A percentile compares a stretch with the other conserved stretches of the same genome.
These are phyloP conservation scores for Eulemur mongoz DNA, from an alignment of 2,797 vertebrate genomes.

Conservation along the genomic window DNA sequence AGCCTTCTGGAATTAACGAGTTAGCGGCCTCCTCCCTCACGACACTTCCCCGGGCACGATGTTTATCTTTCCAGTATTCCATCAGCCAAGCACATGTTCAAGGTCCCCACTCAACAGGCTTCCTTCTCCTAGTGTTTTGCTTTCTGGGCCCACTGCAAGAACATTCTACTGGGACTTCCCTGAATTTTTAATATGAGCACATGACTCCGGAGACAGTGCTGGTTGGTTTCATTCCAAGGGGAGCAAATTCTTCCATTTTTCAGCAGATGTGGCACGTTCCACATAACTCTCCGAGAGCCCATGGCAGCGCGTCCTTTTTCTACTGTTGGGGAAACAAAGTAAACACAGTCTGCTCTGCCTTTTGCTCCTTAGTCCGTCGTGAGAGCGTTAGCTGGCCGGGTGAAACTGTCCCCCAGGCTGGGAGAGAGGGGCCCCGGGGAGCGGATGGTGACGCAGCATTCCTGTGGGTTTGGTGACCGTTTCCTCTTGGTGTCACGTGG, in stretches of 20 bases:
- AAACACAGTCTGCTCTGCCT: neutral
- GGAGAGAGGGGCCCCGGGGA: neutral
- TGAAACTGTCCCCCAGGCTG: neutral
- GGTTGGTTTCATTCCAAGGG: neutral
- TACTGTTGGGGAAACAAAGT: neutral
- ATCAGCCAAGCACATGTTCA: rapidly evolving
- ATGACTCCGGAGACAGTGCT: neutral
- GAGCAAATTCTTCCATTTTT: neutral
- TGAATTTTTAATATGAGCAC: neutral
- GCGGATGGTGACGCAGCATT: neutral
- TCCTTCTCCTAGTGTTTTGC: neutral
- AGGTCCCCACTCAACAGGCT: rapidly evolving
- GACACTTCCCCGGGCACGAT: rapidly evolving
- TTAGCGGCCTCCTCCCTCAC: rapidly evolving
- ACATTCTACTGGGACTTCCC: neutral
- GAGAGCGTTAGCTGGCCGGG: neutral
- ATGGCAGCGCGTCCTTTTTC: neutral
- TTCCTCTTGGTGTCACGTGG: neutral
- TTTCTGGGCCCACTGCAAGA: neutral
- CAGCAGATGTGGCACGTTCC: slow-evolving; percentile 36
- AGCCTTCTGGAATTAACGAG: rapidly evolving
- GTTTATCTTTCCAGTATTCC: neutral
- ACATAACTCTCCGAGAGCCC: neutral
- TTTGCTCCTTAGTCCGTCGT: neutral
- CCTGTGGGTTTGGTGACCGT: neutral